These are phyloP conservation scores for Euborellia annulipes DNA, from an alignment of 1,140 invertebrate species.

Conservation along the genomic window DNA sequence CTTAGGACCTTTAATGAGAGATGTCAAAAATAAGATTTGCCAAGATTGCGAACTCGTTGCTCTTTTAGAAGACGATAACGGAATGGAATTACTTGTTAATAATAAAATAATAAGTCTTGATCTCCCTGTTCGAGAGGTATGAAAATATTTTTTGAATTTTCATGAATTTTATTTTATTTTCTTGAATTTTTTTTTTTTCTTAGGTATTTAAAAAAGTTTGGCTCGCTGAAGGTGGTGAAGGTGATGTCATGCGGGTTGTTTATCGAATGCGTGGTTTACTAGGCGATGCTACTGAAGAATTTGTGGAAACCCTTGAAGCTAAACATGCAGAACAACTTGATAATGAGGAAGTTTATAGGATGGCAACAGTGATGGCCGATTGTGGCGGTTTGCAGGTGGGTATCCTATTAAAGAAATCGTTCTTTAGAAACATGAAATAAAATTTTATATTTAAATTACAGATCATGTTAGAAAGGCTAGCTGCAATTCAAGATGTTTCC, in stretches of 20 bases:
- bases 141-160: not conserved
- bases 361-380: conserved; percentile 58
- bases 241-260: conserved; percentile 94
- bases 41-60: conserved; percentile 95
- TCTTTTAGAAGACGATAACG: conserved; percentile 91
- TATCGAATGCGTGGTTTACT: conserved; percentile 93
- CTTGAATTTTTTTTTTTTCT: conserved; percentile 2
- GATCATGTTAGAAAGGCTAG: conserved; percentile 53
- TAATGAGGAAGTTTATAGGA: conserved; percentile 82
- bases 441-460: conserved; percentile 28
- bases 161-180: too few species aligned
- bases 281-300: conserved; percentile 96
- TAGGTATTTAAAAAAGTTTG: conserved; percentile 50
- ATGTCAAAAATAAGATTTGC: conserved; percentile 97
- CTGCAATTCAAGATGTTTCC: conserved; percentile 49
- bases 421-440: conserved; percentile 8
- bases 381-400: conserved; percentile 72
- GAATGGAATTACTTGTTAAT: conserved; percentile 96
- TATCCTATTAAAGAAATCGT: conserved; percentile 7
- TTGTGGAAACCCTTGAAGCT: conserved; percentile 85
- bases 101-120: conserved; percentile 97
- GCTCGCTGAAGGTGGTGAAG: conserved; percentile 69
- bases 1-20: conserved; percentile 90
- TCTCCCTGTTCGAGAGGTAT: conserved; percentile 83
- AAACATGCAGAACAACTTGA: conserved; percentile 81